These are phyloP conservation scores for Meda fulgida DNA, from an alignment of 2,797 vertebrate species.

Conservation along the genomic window DNA sequence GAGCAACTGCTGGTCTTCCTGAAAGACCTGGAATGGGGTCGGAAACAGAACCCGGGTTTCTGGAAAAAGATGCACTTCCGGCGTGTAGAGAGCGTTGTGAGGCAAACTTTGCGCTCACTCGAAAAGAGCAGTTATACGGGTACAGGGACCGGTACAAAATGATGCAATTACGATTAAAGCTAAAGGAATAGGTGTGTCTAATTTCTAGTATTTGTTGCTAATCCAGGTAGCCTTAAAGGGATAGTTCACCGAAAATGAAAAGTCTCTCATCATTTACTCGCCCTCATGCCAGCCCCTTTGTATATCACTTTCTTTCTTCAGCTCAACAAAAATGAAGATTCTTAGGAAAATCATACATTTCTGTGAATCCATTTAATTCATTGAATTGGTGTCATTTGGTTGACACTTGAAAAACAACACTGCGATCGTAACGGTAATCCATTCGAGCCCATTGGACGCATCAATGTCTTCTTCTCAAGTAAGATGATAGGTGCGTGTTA, in stretches of 20 bases:
- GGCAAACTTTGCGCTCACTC: slow-evolving; percentile 78
- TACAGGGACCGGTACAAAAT: slow-evolving; percentile 11
- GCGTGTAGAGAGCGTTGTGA: slow-evolving; percentile 85
- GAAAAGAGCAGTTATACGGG: slow-evolving; percentile 70
- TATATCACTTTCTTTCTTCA: not conserved
- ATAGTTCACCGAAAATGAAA: not conserved
- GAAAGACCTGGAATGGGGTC: slow-evolving; percentile 89
- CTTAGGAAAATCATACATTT: not conserved
- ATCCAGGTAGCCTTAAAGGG: not conserved
- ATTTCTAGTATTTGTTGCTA: slow-evolving; percentile 4
- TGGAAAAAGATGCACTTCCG: slow-evolving; percentile 91
- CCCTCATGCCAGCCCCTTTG: not conserved
- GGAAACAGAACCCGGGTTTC: slow-evolving; percentile 82
- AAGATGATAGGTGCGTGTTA: not conserved
- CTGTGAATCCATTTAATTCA: not conserved
- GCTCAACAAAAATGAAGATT: not conserved
- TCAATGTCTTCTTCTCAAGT: not conserved
- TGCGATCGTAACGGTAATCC: not conserved
- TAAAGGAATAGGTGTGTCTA: not conserved
- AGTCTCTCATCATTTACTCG: not conserved
- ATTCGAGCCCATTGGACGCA: not conserved
- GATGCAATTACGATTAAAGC: too few species aligned
- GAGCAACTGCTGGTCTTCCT: slow-evolving; percentile 88
- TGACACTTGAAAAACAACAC: not conserved
- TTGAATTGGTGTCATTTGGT: not conserved